Percentiles rank a stretch among this genome's conserved stretches.
These are phyloP conservation scores for Cydia splendana DNA, from an alignment of 1,140 invertebrate genomes.

Conservation along the genomic window DNA sequence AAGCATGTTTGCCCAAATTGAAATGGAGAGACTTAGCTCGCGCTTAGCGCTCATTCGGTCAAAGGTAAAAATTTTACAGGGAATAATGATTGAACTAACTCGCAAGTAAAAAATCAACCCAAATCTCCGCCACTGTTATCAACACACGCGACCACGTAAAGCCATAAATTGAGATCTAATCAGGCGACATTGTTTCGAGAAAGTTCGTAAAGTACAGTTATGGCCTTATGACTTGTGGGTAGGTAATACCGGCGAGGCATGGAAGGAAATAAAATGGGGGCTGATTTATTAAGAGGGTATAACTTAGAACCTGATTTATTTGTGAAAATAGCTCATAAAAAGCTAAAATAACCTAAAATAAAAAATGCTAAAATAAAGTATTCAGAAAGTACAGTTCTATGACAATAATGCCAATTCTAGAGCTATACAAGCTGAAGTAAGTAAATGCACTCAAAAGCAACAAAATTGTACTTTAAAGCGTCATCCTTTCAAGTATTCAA, in stretches of 20 bases:
- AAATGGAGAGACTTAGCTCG: too few species aligned
- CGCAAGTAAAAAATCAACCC: constrained; percentile 10
- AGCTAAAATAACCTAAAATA: too few species aligned
- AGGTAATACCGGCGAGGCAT: neutral
- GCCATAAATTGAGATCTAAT: constrained; percentile 15
- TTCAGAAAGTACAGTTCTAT: too few species aligned
- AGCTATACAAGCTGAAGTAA: too few species aligned
- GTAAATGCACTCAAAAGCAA: too few species aligned
- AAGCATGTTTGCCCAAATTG: too few species aligned
- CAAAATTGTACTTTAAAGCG: too few species aligned
- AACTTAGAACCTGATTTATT: neutral
- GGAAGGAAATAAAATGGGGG: neutral
- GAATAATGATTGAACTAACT: neutral
- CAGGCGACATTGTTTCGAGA: neutral
- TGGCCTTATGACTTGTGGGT: too few species aligned
- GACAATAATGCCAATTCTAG: too few species aligned
- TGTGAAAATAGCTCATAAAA: too few species aligned
- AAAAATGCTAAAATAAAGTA: too few species aligned
- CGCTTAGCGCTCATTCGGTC: neutral
- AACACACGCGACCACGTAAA: constrained; percentile 23
- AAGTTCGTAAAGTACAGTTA: neutral
- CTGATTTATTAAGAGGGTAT: neutral
- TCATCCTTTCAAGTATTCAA: too few species aligned
- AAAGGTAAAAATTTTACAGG: neutral
- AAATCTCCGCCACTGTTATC: neutral